Conservation (phyloP, 2,113 vertebrate genomes). For the Nematolebias whitei region DNA sequence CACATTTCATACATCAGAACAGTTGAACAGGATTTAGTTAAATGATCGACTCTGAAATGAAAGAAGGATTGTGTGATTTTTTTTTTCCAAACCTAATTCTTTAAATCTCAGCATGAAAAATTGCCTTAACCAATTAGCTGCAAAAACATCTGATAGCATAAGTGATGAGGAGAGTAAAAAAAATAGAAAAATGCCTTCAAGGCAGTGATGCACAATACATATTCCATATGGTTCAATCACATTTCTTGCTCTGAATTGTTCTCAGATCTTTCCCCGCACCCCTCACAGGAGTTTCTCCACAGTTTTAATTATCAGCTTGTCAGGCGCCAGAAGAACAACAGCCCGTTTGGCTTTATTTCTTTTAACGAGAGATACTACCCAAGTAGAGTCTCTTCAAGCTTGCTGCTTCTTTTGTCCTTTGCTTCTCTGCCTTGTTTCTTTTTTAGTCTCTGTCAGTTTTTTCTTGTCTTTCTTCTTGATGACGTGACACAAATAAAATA, state of each 20-base stretch:
- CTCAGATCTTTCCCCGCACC: slow-evolving; percentile 25
- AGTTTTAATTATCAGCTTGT: slow-evolving; percentile 62
- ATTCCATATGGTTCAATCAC: slow-evolving; percentile 36
- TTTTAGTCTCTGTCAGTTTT: slow-evolving; percentile 33
- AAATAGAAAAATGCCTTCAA: slow-evolving; percentile 26
- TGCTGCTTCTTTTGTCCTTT: slow-evolving; percentile 9
- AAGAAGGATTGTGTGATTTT: slow-evolving; percentile 3
- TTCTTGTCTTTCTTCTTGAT: slow-evolving; percentile 46
- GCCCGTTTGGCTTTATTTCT: slow-evolving; percentile 26
- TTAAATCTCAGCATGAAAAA: slow-evolving; percentile 9
- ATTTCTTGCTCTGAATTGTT: slow-evolving; percentile 25
- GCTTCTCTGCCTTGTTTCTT: slow-evolving; percentile 24
- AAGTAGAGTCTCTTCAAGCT: slow-evolving; percentile 29
- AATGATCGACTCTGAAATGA: not conserved
- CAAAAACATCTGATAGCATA: slow-evolving; percentile 36
- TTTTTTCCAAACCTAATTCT: slow-evolving; percentile 6
- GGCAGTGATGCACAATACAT: slow-evolving; percentile 12
- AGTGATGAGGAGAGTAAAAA: slow-evolving; percentile 16
- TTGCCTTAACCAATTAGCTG: slow-evolving; percentile 5
- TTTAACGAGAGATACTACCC: slow-evolving; percentile 28
- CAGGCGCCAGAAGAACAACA: slow-evolving; percentile 36
- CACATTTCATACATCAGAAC: slow-evolving; percentile 36
- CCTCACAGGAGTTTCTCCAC: slow-evolving; percentile 44
- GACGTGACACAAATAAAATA: slow-evolving; percentile 33
- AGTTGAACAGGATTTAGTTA: slow-evolving; percentile 20